Percentiles rank a stretch among this genome's conserved stretches.
phyloP scores from a whole-genome alignment of 2,797 vertebrate genomes.

The Brotogeris chrysoptera region DNA sequence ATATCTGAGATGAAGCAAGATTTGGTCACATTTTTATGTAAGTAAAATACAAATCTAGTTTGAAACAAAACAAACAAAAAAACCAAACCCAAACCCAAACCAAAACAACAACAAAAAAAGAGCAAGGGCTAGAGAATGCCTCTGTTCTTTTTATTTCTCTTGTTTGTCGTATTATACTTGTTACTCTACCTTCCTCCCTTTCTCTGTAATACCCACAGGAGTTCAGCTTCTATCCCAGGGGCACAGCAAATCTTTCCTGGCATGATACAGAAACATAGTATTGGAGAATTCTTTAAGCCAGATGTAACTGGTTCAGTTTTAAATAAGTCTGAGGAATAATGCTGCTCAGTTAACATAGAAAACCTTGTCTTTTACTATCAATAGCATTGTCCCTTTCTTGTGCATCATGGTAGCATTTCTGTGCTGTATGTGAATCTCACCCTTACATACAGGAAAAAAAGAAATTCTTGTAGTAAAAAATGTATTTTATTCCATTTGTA shows the following conservation, averaged over 20 bases:
- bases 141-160: background rate
- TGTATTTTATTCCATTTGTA: background rate
- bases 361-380: background rate
- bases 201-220: background rate
- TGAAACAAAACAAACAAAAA: background rate
- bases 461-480: background rate
- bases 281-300: background rate
- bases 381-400: background rate
- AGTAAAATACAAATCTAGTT: background rate
- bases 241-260: background rate
- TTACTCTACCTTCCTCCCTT: conserved; percentile 4
- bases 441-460: background rate
- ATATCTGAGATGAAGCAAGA: background rate
- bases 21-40: background rate
- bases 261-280: background rate
- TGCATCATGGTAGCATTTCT: background rate
- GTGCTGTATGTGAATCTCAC: background rate
- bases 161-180: background rate
- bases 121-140: background rate
- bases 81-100: too few species aligned
- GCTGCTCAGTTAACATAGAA: background rate
- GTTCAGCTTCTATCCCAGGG: background rate
- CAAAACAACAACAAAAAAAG: background rate
- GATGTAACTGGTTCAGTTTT: background rate
- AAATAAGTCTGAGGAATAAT: background rate